Conservation (phyloP, 2,888 invertebrate species). For the Cosmorhoe ocellata region DNA sequence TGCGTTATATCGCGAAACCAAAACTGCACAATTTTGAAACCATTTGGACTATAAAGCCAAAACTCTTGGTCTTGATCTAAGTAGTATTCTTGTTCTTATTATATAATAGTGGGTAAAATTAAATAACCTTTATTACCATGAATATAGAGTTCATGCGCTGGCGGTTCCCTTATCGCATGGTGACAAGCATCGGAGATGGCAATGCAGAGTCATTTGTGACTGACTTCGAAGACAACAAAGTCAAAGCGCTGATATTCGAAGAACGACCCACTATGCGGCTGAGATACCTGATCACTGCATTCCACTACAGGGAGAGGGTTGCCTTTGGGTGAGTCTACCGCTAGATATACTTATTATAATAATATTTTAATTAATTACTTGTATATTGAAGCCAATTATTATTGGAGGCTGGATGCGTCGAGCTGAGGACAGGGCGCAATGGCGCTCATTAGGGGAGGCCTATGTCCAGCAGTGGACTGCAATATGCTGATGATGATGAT, state of each 20-base stretch:
- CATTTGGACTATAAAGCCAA: no score
- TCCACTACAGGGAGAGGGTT: conserved; percentile 91
- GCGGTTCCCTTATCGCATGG: conserved; percentile 92
- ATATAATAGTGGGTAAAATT: background rate
- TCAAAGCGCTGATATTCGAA: conserved; percentile 94
- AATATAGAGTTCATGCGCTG: conserved; percentile 91
- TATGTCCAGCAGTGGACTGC: no score
- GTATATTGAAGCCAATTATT: no score
- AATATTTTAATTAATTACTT: no score
- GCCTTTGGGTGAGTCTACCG: conserved; percentile 93
- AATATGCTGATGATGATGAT: no score
- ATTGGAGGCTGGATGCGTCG: no score
- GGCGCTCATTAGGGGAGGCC: no score
- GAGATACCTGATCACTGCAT: conserved; percentile 94
- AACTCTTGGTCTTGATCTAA: no score
- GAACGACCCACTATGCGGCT: conserved; percentile 89
- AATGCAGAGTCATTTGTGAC: conserved; percentile 90
- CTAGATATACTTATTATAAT: background rate
- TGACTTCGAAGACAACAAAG: conserved; percentile 96
- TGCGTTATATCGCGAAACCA: no score
- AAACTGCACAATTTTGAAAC: no score
- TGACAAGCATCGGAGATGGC: conserved; percentile 86
- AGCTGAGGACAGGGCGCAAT: no score
- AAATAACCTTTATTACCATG: background rate
- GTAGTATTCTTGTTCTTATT: no score